A percentile compares a stretch with the other conserved stretches of the same genome.
Conservation (phyloP, 2,113 vertebrate species). For the Caracal caracal region DNA sequence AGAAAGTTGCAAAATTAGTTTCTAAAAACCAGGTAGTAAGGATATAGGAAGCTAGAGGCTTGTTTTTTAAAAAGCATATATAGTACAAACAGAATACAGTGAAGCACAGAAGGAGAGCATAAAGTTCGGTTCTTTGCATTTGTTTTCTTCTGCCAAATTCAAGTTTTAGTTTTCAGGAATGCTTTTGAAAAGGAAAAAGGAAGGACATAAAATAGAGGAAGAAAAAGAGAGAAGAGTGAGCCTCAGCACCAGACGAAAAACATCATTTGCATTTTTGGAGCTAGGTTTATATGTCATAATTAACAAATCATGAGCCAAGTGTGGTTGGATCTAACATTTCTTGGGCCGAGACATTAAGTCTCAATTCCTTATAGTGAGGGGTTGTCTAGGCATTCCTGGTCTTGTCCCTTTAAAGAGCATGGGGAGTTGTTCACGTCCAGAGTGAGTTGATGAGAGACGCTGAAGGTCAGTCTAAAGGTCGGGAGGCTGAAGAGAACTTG, state of each 20-base stretch:
- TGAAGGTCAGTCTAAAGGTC: not conserved
- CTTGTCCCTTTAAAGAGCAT: not conserved
- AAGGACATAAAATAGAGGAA: not conserved
- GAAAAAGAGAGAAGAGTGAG: not conserved
- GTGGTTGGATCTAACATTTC: not conserved
- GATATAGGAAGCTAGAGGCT: not conserved
- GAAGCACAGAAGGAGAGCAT: not conserved
- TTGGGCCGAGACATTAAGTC: not conserved
- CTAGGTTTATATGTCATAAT: not conserved
- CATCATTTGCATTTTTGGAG: not conserved
- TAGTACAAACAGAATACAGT: not conserved
- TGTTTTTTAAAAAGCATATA: not conserved
- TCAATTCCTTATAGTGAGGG: not conserved
- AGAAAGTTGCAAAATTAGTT: not conserved
- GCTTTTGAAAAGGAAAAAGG: not conserved
- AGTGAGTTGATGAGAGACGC: not conserved
- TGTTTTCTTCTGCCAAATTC: not conserved
- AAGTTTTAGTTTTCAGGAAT: conserved; percentile 37
- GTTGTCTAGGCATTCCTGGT: not conserved
- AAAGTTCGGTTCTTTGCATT: not conserved
- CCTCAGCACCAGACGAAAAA: not conserved
- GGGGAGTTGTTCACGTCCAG: not conserved
- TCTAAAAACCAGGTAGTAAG: not conserved
- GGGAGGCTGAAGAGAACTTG: not conserved
- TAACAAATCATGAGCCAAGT: not conserved